phyloP scores from a whole-genome alignment of 2,888 invertebrate species.

The Noctuana brunneofusca region DNA sequence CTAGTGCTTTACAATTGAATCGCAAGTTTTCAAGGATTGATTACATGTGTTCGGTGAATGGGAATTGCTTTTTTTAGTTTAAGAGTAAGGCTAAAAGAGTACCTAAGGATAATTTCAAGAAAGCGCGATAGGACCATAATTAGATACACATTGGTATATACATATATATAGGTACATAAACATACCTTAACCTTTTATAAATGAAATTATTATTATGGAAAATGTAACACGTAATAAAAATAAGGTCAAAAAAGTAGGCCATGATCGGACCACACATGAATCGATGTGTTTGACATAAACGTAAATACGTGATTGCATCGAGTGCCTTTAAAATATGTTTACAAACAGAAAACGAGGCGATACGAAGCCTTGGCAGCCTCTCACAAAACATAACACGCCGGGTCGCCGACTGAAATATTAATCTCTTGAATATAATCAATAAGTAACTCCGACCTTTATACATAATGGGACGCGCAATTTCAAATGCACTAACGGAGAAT shows the following conservation, averaged over 20 bases:
- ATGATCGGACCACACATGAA: neutral
- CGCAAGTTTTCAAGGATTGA: neutral
- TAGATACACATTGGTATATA: no score
- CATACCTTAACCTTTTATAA: no score
- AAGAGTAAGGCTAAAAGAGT: no score
- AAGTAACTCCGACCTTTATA: conserved; percentile 32
- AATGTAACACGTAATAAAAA: no score
- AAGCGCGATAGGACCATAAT: no score
- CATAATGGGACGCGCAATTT: conserved; percentile 33
- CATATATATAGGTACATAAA: no score
- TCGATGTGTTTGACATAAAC: neutral
- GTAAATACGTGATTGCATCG: conserved; percentile 10
- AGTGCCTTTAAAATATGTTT: conserved; percentile 23
- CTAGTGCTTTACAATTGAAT: conserved; percentile 13
- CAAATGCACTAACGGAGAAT: conserved; percentile 36
- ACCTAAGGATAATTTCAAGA: no score
- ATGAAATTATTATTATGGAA: no score
- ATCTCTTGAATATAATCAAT: conserved; percentile 32
- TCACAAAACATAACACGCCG: conserved; percentile 30
- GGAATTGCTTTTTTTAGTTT: neutral
- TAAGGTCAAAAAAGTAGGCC: neutral
- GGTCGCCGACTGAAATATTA: conserved; percentile 31
- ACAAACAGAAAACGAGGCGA: conserved; percentile 29
- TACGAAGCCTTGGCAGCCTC: conserved; percentile 28
- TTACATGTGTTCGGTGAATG: neutral